Base-by-base conservation (phyloP, 2,888 invertebrate species). In the Hybos culiciformis region DNA sequence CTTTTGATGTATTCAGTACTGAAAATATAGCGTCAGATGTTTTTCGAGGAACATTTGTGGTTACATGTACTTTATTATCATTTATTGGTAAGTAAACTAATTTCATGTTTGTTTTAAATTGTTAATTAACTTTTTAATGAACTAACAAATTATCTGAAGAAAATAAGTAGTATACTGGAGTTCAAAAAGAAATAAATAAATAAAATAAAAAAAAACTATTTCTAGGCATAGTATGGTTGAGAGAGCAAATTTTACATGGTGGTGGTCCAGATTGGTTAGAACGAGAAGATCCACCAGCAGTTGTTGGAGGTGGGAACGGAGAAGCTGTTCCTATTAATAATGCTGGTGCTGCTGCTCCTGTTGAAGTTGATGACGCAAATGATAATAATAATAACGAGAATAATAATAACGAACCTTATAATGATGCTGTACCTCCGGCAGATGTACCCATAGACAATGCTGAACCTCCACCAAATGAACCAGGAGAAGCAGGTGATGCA, bases 241-340 rank as follows among this genome's bases (percentile, higher is more conserved):
- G 97, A 51, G 98, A 98, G 67, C 98, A 98, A 68, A 96, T 98
- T 47, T 73, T 97, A 56, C 91, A 94, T 60, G 96, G 94, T 1
- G 96, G 94, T 21, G 96, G 93, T 0, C 94, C 94, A 0, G 94
- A 94, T 56, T 96, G 96, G 96, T 72, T 96, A 83, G 52, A 45
- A 8, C 48, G 44, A 7, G 47, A 50, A 6, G 51, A 50, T 37
- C 44, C 37, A 8, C 52, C 43, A 5, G 47, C 43, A 6, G 48
- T 42, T 6, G 53, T 50, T 7, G 51, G 51, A n/a, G 45, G 37
- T 2, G 48, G 36, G 1, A 52, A 48, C 5, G 37, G 43, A 29
- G 31, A 41, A 14, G 44, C 41, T n/a, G 15, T 17, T n/a, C 33
- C 17, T 4, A 41, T 18, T 5, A 53, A 43, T 3, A 51, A 45